A percentile compares a stretch with the other conserved stretches of the same genome.
These are phyloP conservation scores for Homalodisca vitripennis DNA, from an alignment of 1,140 invertebrate species.

Conservation along the genomic window DNA sequence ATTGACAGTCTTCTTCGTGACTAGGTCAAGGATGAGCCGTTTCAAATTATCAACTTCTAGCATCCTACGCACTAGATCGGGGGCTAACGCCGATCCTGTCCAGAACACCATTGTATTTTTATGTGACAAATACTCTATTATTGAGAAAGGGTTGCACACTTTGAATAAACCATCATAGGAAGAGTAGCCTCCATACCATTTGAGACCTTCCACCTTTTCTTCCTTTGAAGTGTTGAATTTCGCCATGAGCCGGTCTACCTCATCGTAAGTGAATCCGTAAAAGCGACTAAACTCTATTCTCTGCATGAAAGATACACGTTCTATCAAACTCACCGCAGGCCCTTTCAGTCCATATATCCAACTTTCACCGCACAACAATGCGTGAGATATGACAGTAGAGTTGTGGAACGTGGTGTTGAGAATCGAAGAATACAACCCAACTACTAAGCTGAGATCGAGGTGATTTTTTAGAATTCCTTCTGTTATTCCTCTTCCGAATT, in stretches of 20 bases:
- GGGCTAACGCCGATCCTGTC: neutral
- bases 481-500: neutral
- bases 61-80: neutral
- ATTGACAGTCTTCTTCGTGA: neutral
- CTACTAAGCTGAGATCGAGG: neutral
- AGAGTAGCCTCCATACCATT: neutral
- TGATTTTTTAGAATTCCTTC: conserved; percentile 3
- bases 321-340: neutral
- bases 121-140: neutral
- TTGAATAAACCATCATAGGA: neutral
- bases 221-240: neutral
- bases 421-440: neutral
- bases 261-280: conserved; percentile 4
- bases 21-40: neutral
- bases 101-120: neutral
- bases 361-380: neutral
- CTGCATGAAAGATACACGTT: neutral
- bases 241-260: neutral
- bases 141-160: conserved; percentile 3
- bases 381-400: neutral
- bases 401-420: neutral
- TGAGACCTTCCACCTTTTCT: neutral
- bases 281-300: neutral
- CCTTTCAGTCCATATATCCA: neutral
- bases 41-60: neutral